These are phyloP conservation scores for Prunella himalayana DNA, from an alignment of 2,113 vertebrate genomes.

Conservation along the genomic window DNA sequence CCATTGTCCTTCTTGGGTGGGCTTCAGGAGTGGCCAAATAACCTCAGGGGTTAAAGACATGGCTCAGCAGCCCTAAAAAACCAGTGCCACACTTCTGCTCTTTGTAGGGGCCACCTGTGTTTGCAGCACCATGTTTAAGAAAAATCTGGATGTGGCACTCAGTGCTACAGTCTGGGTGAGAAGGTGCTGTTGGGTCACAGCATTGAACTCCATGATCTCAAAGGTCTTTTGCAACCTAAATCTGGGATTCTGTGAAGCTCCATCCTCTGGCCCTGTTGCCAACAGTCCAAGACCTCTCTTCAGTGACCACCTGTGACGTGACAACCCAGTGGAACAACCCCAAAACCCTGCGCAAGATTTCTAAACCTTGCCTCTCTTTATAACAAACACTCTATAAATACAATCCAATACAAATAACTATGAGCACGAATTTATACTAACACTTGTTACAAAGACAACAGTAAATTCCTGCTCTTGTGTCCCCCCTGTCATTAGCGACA, in stretches of 20 bases:
- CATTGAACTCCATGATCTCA: background rate
- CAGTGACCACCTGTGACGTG: too few relatives aligned
- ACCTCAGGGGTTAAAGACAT: background rate
- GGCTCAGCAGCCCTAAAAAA: background rate
- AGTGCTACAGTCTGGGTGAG: background rate
- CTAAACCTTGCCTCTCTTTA: too few relatives aligned
- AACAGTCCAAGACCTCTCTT: too few relatives aligned
- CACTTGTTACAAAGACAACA: too few relatives aligned
- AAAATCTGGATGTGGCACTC: background rate
- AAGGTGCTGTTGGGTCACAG: background rate
- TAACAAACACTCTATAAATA: too few relatives aligned
- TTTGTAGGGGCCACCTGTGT: fast-evolving
- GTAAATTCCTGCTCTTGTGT: too few relatives aligned
- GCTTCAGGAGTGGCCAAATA: background rate
- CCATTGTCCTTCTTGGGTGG: background rate
- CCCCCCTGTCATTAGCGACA: too few relatives aligned
- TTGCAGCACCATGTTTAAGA: fast-evolving
- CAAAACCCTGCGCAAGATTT: too few relatives aligned
- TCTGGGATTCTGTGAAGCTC: too few relatives aligned
- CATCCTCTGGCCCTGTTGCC: background rate
- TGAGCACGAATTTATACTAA: too few relatives aligned
- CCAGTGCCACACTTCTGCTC: background rate
- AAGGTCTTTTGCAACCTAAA: background rate
- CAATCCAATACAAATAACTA: too few relatives aligned
- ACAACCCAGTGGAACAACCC: too few relatives aligned